A percentile compares a stretch with the other conserved stretches of the same genome.
phyloP scores from a whole-genome alignment of 2,797 vertebrate species.

The Mallotus villosus region DNA sequence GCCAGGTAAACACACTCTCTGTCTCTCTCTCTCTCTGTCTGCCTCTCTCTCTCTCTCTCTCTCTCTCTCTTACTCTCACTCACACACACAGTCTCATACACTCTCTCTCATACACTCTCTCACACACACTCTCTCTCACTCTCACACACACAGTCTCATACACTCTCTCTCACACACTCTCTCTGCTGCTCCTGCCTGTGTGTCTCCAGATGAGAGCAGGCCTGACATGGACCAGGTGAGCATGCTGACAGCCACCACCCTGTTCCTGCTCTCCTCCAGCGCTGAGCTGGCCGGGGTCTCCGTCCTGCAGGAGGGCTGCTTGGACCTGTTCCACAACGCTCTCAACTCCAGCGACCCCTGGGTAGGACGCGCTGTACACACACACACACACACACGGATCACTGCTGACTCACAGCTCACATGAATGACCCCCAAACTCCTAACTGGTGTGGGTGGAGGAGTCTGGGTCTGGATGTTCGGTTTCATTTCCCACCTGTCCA shows the following conservation, averaged over 20 bases:
- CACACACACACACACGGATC: not conserved
- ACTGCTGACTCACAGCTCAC: not conserved
- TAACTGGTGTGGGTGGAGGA: no score
- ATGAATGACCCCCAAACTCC: no score
- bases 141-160: not conserved
- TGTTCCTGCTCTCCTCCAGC: constrained; percentile 93
- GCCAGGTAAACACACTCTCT: no score
- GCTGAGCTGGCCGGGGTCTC: constrained; percentile 89
- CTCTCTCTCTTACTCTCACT: constrained; percentile 35
- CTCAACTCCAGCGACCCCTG: constrained; percentile 90
- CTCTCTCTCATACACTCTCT: constrained; percentile 42
- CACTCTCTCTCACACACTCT: not conserved
- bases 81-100: constrained; percentile 26
- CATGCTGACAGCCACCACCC: constrained; percentile 91
- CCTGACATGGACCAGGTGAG: constrained; percentile 89
- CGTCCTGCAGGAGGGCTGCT: constrained; percentile 90
- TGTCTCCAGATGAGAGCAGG: constrained; percentile 79
- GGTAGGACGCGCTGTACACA: constrained; percentile 70
- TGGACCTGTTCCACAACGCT: constrained; percentile 88
- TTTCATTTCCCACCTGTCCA: no score
- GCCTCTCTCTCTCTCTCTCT: no score
- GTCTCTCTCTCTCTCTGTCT: no score
- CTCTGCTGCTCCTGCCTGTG: not conserved
- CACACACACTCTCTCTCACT: not conserved
- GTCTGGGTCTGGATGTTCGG: no score